Percentiles rank a stretch among this genome's conserved stretches.
Conservation (phyloP, 2,888 invertebrate species). For the Cosmopolites sordidus region DNA sequence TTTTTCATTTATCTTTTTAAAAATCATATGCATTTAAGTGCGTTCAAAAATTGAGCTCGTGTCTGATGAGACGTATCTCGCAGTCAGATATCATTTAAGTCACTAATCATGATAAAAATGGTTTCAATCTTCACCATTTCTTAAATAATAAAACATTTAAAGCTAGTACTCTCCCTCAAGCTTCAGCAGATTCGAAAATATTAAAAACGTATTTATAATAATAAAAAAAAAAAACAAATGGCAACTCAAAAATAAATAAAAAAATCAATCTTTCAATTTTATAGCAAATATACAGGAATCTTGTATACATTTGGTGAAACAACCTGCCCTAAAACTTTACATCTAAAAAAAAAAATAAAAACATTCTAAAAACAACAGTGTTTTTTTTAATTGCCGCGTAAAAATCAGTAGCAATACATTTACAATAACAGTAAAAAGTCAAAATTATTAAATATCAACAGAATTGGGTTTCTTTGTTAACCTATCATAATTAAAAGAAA, state of each 20-base stretch:
- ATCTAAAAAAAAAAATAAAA: slow-evolving; percentile 33
- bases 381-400: slow-evolving; percentile 36
- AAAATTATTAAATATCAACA: slow-evolving; percentile 33
- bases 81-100: slow-evolving; percentile 17
- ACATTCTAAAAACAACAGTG: slow-evolving; percentile 38
- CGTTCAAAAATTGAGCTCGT: slow-evolving; percentile 42
- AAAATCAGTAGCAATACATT: slow-evolving; percentile 39
- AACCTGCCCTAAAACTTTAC: slow-evolving; percentile 22
- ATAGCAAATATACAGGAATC: slow-evolving; percentile 24
- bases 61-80: slow-evolving; percentile 19
- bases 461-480: slow-evolving; percentile 34
- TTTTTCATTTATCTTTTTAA: slow-evolving; percentile 12
- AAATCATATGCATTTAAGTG: slow-evolving; percentile 39
- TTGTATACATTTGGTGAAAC: slow-evolving; percentile 32
- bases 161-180: slow-evolving; percentile 16
- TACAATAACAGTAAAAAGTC: slow-evolving; percentile 34
- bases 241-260: slow-evolving; percentile 26
- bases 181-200: slow-evolving; percentile 3
- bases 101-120: slow-evolving; percentile 17
- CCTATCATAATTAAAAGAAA: slow-evolving; percentile 8
- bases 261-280: slow-evolving; percentile 23
- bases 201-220: background rate
- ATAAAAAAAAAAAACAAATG: slow-evolving; percentile 22
- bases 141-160: slow-evolving; percentile 15
- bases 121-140: slow-evolving; percentile 14